Conservation (phyloP, 2,888 invertebrate genomes). For the Machimus rusticus region DNA sequence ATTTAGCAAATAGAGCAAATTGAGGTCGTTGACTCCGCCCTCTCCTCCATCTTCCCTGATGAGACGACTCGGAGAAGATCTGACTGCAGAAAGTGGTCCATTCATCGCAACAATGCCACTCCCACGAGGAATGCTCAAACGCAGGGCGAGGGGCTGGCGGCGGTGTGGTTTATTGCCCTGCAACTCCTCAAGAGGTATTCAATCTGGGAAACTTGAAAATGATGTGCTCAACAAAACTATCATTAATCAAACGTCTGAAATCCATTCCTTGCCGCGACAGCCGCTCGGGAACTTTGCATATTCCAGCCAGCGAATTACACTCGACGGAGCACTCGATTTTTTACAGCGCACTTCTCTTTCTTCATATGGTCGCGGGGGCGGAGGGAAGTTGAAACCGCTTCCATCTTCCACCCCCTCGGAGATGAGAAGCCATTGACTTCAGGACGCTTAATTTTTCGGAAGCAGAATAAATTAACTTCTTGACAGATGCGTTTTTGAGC, state of each 20-base stretch:
- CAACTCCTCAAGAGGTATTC: background rate
- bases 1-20: background rate
- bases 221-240: background rate
- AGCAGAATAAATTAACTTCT: background rate
- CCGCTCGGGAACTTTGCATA: background rate
- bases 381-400: background rate
- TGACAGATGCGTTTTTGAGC: background rate
- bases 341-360: background rate
- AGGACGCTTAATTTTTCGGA: background rate
- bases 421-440: background rate
- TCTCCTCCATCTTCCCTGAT: background rate
- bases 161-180: background rate
- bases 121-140: background rate
- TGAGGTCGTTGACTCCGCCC: background rate
- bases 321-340: background rate
- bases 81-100: background rate
- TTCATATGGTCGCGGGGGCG: background rate
- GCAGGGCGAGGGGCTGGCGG: background rate
- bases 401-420: background rate
- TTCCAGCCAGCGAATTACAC: background rate
- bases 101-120: background rate
- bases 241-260: background rate
- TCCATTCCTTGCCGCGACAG: background rate
- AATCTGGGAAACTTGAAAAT: background rate
- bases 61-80: background rate